A percentile compares a stretch with the other conserved stretches of the same genome.
phyloP scores from a whole-genome alignment of 2,888 invertebrate species.

The Melikaiella ostensackeni region DNA sequence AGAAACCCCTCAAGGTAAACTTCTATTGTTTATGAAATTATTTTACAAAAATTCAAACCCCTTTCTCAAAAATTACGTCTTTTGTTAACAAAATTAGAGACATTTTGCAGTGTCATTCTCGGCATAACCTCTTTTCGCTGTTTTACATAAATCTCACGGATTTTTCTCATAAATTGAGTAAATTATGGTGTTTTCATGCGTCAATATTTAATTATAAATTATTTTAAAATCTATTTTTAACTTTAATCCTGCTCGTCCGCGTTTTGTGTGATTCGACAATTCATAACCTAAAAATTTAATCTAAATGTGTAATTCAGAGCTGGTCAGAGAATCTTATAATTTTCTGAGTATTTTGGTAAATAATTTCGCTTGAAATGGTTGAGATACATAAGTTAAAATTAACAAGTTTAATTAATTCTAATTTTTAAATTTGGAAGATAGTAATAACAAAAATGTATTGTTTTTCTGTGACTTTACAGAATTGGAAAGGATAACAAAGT shows the following conservation, averaged over 20 bases:
- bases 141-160: neutral
- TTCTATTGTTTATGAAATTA: neutral
- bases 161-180: neutral
- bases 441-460: no score
- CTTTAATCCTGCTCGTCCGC: neutral
- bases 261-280: neutral
- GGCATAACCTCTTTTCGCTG: conserved; percentile 53
- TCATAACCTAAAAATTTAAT: neutral
- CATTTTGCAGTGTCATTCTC: conserved; percentile 71
- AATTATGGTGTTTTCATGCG: neutral
- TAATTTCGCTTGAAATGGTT: no score
- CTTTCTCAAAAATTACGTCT: neutral
- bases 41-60: neutral
- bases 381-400: no score
- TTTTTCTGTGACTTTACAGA: no score
- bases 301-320: neutral
- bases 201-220: neutral
- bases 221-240: neutral
- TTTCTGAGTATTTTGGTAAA: no score
- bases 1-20: conserved; percentile 56
- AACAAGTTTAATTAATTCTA: no score
- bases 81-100: conserved; percentile 30
- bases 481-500: no score
- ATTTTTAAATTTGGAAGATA: no score
- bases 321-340: no score